phyloP scores from a whole-genome alignment of 2,113 vertebrate genomes.

The Protomyctophum bolini region DNA sequence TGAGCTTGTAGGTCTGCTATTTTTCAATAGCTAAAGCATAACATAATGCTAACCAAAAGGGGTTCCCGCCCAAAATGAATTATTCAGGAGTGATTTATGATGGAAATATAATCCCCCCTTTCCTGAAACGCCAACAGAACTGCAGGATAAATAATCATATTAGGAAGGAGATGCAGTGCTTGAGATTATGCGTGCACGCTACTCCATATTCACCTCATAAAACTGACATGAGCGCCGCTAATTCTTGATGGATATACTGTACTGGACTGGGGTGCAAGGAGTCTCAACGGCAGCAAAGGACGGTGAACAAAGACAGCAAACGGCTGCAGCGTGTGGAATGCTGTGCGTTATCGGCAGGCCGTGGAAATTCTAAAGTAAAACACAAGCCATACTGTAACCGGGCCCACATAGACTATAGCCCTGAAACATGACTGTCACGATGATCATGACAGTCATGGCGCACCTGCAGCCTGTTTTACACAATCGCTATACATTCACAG shows the following conservation, averaged over 20 bases:
- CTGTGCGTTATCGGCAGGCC: too few species aligned
- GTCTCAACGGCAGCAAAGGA: conserved; percentile 2
- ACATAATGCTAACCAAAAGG: too few species aligned
- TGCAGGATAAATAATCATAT: conserved; percentile 69
- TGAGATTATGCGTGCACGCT: conserved; percentile 64
- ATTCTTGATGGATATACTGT: conserved; percentile 59
- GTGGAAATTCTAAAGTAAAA: too few species aligned
- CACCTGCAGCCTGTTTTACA: too few species aligned
- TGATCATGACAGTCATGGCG: too few species aligned
- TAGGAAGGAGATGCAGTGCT: conserved; percentile 55
- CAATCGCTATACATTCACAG: too few species aligned
- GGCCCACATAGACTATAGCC: too few species aligned
- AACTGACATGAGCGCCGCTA: conserved; percentile 68
- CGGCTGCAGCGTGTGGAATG: neutral
- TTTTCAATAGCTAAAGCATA: too few species aligned
- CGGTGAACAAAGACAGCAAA: conserved; percentile 16
- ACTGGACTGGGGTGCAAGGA: conserved; percentile 17
- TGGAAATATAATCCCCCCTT: conserved; percentile 49
- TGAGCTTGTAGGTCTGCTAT: too few species aligned
- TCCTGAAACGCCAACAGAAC: conserved; percentile 47
- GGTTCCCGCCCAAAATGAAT: too few species aligned
- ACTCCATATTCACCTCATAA: conserved; percentile 70
- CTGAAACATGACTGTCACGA: too few species aligned
- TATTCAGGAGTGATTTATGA: conserved; percentile 63
- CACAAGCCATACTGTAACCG: too few species aligned